Conservation (phyloP, 2,797 vertebrate species). For the Cyprinodon diabolis region DNA sequence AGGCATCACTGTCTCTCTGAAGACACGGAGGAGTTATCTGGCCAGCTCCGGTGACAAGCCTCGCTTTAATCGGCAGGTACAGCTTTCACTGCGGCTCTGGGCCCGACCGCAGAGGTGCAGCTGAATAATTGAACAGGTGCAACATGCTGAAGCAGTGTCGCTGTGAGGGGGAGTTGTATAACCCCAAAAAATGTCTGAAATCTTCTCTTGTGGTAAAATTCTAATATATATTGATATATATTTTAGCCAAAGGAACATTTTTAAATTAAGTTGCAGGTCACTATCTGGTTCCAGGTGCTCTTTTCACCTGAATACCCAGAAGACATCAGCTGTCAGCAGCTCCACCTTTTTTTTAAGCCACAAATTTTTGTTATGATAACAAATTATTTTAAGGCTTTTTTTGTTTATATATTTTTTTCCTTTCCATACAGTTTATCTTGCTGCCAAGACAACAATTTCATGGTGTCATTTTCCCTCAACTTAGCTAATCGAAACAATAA, state of each 20-base stretch:
- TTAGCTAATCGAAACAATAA: slow-evolving; percentile 78
- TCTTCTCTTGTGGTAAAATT: slow-evolving; percentile 75
- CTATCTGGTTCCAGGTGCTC: slow-evolving; percentile 41
- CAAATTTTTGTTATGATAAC: slow-evolving; percentile 7
- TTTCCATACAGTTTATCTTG: slow-evolving; percentile 80
- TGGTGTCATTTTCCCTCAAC: slow-evolving; percentile 87
- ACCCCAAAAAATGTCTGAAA: slow-evolving; percentile 62
- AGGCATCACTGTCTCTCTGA: slow-evolving; percentile 51
- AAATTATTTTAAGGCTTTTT: not conserved
- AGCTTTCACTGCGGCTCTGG: slow-evolving; percentile 85
- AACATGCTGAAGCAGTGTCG: slow-evolving; percentile 80
- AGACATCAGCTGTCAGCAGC: slow-evolving; percentile 46
- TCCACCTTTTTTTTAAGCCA: slow-evolving; percentile 14
- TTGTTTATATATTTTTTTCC: slow-evolving; percentile 33
- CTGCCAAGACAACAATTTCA: slow-evolving; percentile 89
- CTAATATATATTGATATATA: slow-evolving; percentile 68
- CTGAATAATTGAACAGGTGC: slow-evolving; percentile 91
- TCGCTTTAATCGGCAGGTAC: slow-evolving; percentile 86
- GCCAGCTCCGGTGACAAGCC: slow-evolving; percentile 72
- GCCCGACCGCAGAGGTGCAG: slow-evolving; percentile 77
- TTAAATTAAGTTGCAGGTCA: slow-evolving; percentile 66
- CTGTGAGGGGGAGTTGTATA: not conserved
- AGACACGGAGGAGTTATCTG: slow-evolving; percentile 67
- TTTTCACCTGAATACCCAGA: slow-evolving; percentile 63
- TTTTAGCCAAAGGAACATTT: slow-evolving; percentile 66